Percentiles rank a stretch among this genome's conserved stretches.
phyloP scores from a whole-genome alignment of 1,140 invertebrate genomes.

The Glossosoma conforme region DNA sequence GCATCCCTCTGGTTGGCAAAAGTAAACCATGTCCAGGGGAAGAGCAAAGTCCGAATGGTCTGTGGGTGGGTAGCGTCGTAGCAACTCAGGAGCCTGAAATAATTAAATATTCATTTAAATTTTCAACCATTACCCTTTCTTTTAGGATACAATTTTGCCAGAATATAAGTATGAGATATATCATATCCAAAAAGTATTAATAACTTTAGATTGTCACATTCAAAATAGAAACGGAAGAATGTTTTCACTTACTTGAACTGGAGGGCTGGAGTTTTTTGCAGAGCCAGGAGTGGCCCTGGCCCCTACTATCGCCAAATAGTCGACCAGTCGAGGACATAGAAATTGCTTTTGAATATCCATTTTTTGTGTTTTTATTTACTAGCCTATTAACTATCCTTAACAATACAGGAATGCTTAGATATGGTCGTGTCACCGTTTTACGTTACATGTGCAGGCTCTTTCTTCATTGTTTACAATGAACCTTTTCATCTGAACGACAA shows the following conservation, averaged over 20 bases:
- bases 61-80: constrained; percentile 94
- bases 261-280: constrained; percentile 59
- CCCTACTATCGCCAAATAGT: constrained; percentile 96
- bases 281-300: constrained; percentile 66
- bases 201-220: too few species aligned
- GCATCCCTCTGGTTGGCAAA: constrained; percentile 99
- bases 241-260: constrained; percentile 61
- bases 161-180: too few species aligned
- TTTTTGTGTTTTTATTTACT: constrained; percentile 15
- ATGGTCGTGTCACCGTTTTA: constrained; percentile 25
- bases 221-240: too few species aligned
- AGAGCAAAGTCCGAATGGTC: constrained; percentile 97
- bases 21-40: constrained; percentile 97
- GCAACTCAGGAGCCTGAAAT: constrained; percentile 72
- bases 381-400: constrained; percentile 7
- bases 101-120: neutral
- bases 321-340: constrained; percentile 78
- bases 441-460: neutral
- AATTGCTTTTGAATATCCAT: constrained; percentile 73
- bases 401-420: neutral
- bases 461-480: too few species aligned
- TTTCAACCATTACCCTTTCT: neutral
- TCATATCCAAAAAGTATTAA: too few species aligned
- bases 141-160: too few species aligned
- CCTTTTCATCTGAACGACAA: too few species aligned